Conservation (phyloP, 2,113 vertebrate species). For the Thamnophis sirtalis region DNA sequence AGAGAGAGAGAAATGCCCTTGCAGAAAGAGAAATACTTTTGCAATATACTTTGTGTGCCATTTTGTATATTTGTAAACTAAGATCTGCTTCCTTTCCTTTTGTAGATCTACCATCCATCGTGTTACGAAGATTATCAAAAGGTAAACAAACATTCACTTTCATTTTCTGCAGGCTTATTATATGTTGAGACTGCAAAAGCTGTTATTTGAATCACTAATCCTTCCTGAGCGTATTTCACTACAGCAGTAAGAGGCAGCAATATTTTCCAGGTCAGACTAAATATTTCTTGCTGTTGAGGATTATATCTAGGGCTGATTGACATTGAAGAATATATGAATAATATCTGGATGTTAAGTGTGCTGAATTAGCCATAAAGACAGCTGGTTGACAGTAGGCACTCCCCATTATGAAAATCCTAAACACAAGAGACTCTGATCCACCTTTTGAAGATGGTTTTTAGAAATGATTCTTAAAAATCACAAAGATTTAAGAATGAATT, state of each 20-base stretch:
- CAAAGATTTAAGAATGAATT: neutral
- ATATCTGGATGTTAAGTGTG: neutral
- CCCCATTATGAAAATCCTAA: neutral
- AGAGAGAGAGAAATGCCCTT: neutral
- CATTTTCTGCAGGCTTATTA: neutral
- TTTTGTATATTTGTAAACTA: neutral
- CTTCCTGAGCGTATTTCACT: neutral
- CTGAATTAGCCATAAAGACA: neutral
- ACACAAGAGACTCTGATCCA: neutral
- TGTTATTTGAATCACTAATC: neutral
- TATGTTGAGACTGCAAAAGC: neutral
- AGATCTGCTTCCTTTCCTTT: slow-evolving; percentile 17
- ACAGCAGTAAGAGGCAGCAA: neutral
- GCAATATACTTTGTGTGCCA: neutral
- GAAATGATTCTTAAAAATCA: neutral
- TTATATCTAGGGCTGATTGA: neutral
- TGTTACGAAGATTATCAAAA: slow-evolving; percentile 98
- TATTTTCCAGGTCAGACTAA: neutral
- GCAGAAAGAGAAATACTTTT: neutral
- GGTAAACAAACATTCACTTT: slow-evolving; percentile 73
- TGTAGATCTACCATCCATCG: slow-evolving; percentile 94
- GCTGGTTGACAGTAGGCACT: neutral
- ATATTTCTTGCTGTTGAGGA: neutral
- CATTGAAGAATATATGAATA: neutral
- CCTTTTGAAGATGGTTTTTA: neutral